These are phyloP conservation scores for Petrocephalus zakoni DNA, from an alignment of 2,113 vertebrate species.

Conservation along the genomic window DNA sequence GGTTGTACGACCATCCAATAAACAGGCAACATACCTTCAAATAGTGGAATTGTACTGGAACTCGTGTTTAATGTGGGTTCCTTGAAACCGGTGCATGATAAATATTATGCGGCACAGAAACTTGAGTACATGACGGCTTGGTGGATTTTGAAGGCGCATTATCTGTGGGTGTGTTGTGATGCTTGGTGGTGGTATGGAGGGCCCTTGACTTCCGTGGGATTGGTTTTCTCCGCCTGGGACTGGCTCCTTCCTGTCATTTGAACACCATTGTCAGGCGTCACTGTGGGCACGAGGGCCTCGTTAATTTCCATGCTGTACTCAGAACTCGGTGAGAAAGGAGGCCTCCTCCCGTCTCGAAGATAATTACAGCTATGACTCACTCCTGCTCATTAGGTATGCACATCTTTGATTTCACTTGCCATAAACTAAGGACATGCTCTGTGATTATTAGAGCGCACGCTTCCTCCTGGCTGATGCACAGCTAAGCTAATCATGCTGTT, in stretches of 20 bases:
- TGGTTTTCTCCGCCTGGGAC: background rate
- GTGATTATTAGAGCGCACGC: background rate
- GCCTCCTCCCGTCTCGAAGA: background rate
- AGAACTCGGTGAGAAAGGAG: background rate
- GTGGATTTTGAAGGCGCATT: background rate
- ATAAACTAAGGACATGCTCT: constrained; percentile 3
- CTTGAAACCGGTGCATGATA: background rate
- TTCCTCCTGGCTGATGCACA: background rate
- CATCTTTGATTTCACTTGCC: background rate
- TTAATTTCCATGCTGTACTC: constrained; percentile 15
- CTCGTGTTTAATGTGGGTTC: background rate
- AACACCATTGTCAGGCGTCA: background rate
- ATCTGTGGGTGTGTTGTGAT: background rate
- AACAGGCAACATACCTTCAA: background rate
- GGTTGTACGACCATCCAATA: background rate
- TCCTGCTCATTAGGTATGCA: background rate
- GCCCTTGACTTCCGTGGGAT: background rate
- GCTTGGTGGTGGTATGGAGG: background rate
- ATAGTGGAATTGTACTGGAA: background rate
- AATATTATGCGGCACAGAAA: background rate
- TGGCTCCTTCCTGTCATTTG: background rate
- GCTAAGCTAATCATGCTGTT: background rate
- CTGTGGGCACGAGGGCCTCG: background rate
- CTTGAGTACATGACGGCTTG: background rate
- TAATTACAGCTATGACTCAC: constrained; percentile 18